Percentiles rank a stretch among this genome's conserved stretches.
Conservation (phyloP, 2,113 vertebrate species). For the Misgurnus anguillicaudatus region DNA sequence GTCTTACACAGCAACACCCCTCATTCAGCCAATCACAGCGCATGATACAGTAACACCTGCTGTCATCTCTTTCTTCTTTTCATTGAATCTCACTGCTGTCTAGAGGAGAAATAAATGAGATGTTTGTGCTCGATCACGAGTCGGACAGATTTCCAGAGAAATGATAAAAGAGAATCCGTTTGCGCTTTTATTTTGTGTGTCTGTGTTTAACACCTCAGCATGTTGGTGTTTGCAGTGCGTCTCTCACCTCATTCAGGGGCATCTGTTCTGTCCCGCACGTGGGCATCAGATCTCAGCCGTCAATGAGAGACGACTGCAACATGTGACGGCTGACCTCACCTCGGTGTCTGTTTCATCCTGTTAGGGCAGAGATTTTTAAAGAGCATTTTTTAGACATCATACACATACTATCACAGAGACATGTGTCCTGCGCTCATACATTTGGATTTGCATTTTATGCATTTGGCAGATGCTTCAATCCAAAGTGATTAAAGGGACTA, state of each 20-base stretch:
- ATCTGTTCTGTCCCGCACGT: slow-evolving; percentile 3
- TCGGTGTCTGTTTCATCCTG: neutral
- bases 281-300: neutral
- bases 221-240: neutral
- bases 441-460: too few species aligned
- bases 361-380: neutral
- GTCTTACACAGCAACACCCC: slow-evolving; percentile 32
- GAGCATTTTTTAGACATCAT: neutral
- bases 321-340: slow-evolving; percentile 23
- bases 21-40: slow-evolving; percentile 36
- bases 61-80: neutral
- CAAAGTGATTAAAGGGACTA: too few species aligned
- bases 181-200: too few species aligned
- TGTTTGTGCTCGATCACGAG: too few species aligned
- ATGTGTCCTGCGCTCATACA: neutral
- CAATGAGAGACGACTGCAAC: neutral
- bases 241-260: neutral
- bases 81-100: neutral
- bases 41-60: neutral
- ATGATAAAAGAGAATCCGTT: neutral
- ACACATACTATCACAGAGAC: neutral
- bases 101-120: too few species aligned
- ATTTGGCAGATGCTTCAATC: too few species aligned
- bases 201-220: neutral
- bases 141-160: too few species aligned